Evolutionary conservation across 2,113 vertebrate species (phyloP).

Genomic region (Clarias gariepinus): DNA sequence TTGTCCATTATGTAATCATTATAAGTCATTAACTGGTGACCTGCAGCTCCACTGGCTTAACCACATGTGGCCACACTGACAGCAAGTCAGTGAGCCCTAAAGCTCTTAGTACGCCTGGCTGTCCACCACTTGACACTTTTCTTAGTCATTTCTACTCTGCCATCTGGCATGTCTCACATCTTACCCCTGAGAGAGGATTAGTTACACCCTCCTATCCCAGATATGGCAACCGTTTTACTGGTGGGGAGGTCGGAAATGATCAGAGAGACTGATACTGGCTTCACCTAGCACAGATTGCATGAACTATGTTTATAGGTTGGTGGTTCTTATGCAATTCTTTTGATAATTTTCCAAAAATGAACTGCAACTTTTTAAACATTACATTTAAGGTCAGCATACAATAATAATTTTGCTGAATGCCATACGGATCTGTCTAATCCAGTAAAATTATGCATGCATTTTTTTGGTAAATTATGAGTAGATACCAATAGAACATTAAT

Average conservation of each 20-base stretch:
- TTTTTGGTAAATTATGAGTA: not conserved
- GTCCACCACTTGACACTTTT: conserved; percentile 50
- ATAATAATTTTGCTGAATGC: not conserved
- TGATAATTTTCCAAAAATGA: not conserved
- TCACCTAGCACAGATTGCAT: not conserved
- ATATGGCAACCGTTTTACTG: conserved; percentile 41
- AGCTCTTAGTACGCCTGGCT: conserved; percentile 35
- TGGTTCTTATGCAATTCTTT: not conserved
- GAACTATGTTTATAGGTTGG: not conserved
- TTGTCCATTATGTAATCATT: conserved; percentile 4
- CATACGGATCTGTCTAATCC: not conserved
- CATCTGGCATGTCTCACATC: conserved; percentile 50
- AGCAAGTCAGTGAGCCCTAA: conserved; percentile 39
- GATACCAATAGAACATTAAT: not conserved
- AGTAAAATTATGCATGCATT: too few relatives aligned
- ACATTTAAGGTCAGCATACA: not conserved
- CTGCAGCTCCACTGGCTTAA: conserved; percentile 36
- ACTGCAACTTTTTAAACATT: not conserved
- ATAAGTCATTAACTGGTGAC: conserved; percentile 47
- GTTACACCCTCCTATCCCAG: conserved; percentile 30
- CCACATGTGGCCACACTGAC: conserved; percentile 46
- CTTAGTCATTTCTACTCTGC: conserved; percentile 42
- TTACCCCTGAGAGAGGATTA: conserved; percentile 41
- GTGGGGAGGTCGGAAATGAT: conserved; percentile 23
- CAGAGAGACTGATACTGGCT: conserved; percentile 8